phyloP scores from a whole-genome alignment of 1,140 invertebrate genomes.

The Streblospio benedicti region DNA sequence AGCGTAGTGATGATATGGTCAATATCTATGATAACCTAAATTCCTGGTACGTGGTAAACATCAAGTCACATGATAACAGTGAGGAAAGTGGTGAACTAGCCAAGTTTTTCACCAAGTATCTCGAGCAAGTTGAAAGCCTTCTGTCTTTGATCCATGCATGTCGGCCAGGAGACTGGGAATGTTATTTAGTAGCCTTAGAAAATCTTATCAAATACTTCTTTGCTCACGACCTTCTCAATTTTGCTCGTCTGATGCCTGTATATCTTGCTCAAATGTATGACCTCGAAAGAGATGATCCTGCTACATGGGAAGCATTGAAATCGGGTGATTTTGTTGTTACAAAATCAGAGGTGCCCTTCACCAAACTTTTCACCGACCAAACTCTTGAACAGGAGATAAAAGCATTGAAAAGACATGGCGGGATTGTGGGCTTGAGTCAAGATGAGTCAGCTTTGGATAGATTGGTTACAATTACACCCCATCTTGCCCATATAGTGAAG shows the following conservation, averaged over 20 bases:
- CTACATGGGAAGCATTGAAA: slow-evolving; percentile 1
- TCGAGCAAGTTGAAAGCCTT: slow-evolving; percentile 3
- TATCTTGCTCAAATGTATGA: not conserved
- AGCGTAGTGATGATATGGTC: too few species aligned
- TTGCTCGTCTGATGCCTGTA: slow-evolving; percentile 3
- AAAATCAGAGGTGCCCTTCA: not conserved
- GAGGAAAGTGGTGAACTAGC: not conserved
- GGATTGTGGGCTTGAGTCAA: not conserved
- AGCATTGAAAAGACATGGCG: not conserved
- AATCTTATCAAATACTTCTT: slow-evolving; percentile 1
- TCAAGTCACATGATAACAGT: too few species aligned
- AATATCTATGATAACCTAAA: too few species aligned
- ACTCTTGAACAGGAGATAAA: slow-evolving; percentile 1
- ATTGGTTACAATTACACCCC: slow-evolving; percentile 5
- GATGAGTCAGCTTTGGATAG: not conserved
- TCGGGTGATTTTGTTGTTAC: not conserved
- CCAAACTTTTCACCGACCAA: too few species aligned
- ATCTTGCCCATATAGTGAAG: not conserved
- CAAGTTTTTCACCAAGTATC: not conserved
- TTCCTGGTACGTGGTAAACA: too few species aligned
- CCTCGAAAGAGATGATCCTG: not conserved
- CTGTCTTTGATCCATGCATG: not conserved
- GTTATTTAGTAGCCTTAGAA: not conserved
- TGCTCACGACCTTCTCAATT: not conserved
- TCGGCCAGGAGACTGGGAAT: not conserved